A percentile compares a stretch with the other conserved stretches of the same genome.
Evolutionary conservation across 2,113 vertebrate genomes (phyloP).

Genomic region (Pachycephala philippinensis): DNA sequence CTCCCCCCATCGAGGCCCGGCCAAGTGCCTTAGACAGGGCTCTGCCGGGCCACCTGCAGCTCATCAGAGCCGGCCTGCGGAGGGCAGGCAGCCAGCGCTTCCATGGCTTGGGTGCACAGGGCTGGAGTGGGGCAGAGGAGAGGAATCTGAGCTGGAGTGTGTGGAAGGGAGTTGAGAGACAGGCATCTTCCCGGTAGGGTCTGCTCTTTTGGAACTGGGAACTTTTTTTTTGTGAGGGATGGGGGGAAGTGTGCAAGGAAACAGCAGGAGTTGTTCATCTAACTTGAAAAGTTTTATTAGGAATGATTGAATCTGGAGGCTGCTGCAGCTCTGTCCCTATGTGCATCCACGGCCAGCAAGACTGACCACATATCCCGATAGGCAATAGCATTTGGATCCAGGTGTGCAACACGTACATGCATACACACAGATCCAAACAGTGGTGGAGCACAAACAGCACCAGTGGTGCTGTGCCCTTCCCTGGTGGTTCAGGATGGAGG

Average conservation of each 20-base stretch:
- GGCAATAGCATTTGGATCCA: neutral
- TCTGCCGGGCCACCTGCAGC: constrained; percentile 13
- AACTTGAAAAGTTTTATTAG: neutral
- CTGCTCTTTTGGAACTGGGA: neutral
- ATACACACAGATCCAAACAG: neutral
- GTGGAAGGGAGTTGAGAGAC: neutral
- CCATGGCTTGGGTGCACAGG: neutral
- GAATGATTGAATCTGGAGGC: neutral
- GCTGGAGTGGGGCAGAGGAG: neutral
- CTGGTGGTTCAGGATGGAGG: neutral
- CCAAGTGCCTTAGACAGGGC: neutral
- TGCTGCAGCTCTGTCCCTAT: neutral
- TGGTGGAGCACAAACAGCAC: neutral
- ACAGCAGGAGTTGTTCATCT: neutral
- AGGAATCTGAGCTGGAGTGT: neutral
- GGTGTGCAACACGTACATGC: rapidly evolving
- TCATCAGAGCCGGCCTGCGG: neutral
- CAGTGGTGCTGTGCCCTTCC: neutral
- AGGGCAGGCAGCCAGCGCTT: neutral
- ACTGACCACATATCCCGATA: rapidly evolving
- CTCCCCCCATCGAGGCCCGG: neutral
- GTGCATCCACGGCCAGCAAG: rapidly evolving
- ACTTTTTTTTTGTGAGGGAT: rapidly evolving
- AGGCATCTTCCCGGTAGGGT: neutral
- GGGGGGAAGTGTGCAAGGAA: neutral